Evolutionary conservation across 2,888 invertebrate genomes (phyloP), one percentile per base, ranked within the genome.

Genomic region (Phyto melanocephala): DNA sequence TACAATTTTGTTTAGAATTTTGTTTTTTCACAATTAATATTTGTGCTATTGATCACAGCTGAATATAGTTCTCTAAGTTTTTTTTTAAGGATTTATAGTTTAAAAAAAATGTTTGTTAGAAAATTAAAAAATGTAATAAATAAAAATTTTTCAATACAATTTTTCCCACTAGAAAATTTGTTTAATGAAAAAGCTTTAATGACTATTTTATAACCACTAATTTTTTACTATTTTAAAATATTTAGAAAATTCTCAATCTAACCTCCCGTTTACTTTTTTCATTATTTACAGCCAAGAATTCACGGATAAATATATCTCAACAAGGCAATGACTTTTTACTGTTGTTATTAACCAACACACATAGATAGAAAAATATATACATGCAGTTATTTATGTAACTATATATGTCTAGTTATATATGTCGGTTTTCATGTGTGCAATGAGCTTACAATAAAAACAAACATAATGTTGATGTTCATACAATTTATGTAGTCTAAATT

Each of bases 311-410:
- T 88, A 88, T 87, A 89, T 87, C 87, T 88, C 88, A 89, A 87
- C 87, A 87, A 89, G 89, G 89, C 89, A 89, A 88, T 89, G 89
- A 89, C 89, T 89, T 89, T 87, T 89, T 88, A 88, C 87, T 88
- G 87, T 87, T 86, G 88, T 87, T 88, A 86, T 87, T 88, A 88
- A 79, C 86, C 85, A 67, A 11, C 28, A 60, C 84, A 85, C 79
- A 47, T 5, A 24, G 56, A 72, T 60, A 80, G 47, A 83, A 5
- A 47, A 20, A 63, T 35, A 78, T 42, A 67, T 47, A 42, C 50
- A 70, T 24, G 58, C 28, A 56, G 6, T 20, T 28, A 7, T 8
- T 15, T 3, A 40, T 28, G 20, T 33, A 45, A 6, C 0, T 13
- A n/a, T 13, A 54, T 40, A 35, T 24, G 45, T 8, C 17, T 47